Evolutionary conservation across 2,113 vertebrate species (phyloP), one percentile per base, ranked within the genome.

Genomic region (Oryctolagus cuniculus): DNA sequence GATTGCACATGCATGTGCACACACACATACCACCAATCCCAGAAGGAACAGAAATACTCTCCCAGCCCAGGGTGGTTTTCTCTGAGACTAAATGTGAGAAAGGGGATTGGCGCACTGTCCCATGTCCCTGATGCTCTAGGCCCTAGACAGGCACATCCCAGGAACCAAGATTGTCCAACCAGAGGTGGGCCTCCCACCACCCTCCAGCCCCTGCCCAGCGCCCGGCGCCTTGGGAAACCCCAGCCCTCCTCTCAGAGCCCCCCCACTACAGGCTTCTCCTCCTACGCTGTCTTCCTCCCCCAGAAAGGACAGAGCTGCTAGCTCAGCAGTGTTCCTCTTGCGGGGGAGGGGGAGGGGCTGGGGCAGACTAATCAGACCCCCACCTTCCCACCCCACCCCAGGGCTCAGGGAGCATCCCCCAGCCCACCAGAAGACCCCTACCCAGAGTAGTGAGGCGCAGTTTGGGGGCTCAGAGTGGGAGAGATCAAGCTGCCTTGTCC

Each of bases 71-170:
- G 19, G 67, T 19, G 31, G 36, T 67, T n/a, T 85, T 70, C 78
- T 19, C 58, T 16, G 53, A 89, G 29, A 70, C 17, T 69, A 21
- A 27, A 31, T 7, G 24, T 53, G 55, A 51, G 15, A 27, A 63
- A 0, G 0, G 19, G 8, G 11, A 1, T 5, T 15, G 19, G 16
- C 12, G 61, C 2, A 13, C 51, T 21, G 31, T 7, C n/a, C 79
- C 69, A 4, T 10, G 55, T 31, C 70, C 27, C 73, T 29, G 34
- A 22, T 44, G 44, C 44, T 44, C 44, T 44, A 13, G 2, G 10
- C 27, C 70, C 36, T 61, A 89, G 34, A 8, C 16, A 6, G 58
- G 31, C 29, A 22, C 9, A 5, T 75, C 69, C 44, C 44, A 58
- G 31, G 90, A 78, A 61, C 29, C 51, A 87, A 75, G 27, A 53